Evolutionary conservation across 2,888 invertebrate genomes (phyloP).

Genomic region (Drosophila anomalata): DNA sequence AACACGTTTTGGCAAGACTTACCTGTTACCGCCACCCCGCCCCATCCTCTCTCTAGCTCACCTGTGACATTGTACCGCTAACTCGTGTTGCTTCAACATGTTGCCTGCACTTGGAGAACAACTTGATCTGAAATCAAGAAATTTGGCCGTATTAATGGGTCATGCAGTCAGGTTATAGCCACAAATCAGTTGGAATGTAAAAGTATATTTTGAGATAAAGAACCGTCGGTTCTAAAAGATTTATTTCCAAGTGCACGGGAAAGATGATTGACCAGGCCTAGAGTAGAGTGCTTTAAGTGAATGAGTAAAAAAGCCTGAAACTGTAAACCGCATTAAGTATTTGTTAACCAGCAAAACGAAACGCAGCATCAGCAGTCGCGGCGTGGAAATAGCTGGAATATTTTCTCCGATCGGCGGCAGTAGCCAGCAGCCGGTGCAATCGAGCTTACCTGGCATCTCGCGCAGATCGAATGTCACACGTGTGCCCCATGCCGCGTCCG

Average conservation of each 20-base stretch:
- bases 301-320: constrained; percentile 45
- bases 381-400: constrained; percentile 70
- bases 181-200: too few species aligned
- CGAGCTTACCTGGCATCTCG: constrained; percentile 27
- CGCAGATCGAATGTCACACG: constrained; percentile 66
- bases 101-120: constrained; percentile 30
- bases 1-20: constrained; percentile 45
- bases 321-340: constrained; percentile 67
- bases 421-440: constrained; percentile 50
- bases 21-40: background rate
- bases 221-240: background rate
- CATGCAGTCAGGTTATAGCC: background rate
- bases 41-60: background rate
- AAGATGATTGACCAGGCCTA: constrained; percentile 55
- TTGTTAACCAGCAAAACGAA: constrained; percentile 67
- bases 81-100: constrained; percentile 54
- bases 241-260: constrained; percentile 18
- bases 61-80: constrained; percentile 66
- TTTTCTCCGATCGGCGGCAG: constrained; percentile 47
- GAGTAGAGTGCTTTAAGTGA: constrained; percentile 13
- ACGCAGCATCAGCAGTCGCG: constrained; percentile 38
- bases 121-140: background rate
- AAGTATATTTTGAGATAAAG: background rate
- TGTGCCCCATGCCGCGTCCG: constrained; percentile 50
- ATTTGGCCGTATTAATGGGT: background rate